These are phyloP conservation scores for Apogon talboti DNA, from an alignment of 2,797 vertebrate species.

Conservation along the genomic window DNA sequence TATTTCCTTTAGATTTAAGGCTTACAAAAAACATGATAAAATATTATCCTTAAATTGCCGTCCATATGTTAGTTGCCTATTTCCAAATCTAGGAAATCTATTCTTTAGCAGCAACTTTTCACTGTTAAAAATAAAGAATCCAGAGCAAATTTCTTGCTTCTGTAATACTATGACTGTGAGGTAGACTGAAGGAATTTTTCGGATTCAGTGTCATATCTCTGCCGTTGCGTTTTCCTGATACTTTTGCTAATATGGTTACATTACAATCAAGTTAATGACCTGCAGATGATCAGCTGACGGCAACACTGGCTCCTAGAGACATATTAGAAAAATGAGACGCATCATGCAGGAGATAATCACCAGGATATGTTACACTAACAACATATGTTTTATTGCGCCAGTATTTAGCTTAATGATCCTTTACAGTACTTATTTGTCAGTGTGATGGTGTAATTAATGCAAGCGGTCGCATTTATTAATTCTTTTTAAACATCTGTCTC, in stretches of 20 bases:
- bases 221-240: neutral
- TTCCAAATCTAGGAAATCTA: too few species aligned
- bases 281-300: constrained; percentile 21
- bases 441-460: constrained; percentile 30
- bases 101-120: too few species aligned
- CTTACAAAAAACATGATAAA: too few species aligned
- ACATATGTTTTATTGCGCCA: constrained; percentile 31
- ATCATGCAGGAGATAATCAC: constrained; percentile 30
- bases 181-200: too few species aligned
- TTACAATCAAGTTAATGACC: constrained; percentile 26
- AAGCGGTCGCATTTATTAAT: constrained; percentile 4
- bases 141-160: too few species aligned
- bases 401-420: constrained; percentile 47
- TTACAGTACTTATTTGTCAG: constrained; percentile 38
- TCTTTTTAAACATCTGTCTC: constrained; percentile 39
- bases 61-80: too few species aligned
- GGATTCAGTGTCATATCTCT: neutral
- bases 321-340: constrained; percentile 27
- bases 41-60: too few species aligned
- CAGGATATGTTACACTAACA: constrained; percentile 34
- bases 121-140: too few species aligned
- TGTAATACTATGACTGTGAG: too few species aligned
- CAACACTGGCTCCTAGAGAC: constrained; percentile 3
- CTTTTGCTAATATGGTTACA: neutral
- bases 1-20: too few species aligned